A percentile compares a stretch with the other conserved stretches of the same genome.
Evolutionary conservation across 37 sponge, comb jelly and placozoan genomes (phyloP).

Genomic region (Diacarnus erythraeanus): DNA sequence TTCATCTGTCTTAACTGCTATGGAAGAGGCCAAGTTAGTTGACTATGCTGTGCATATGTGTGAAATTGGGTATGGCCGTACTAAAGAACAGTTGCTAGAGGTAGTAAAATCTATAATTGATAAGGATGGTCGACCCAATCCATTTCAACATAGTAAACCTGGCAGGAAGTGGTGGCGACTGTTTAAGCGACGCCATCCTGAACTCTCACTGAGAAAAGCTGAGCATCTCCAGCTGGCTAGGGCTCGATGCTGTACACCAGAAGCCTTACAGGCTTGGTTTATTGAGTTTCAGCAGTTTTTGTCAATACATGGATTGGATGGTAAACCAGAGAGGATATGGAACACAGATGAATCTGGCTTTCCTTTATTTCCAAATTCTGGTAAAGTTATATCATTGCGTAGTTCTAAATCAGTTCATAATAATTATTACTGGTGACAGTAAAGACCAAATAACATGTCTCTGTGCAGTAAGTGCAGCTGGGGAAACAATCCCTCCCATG

Average conservation of each 20-base stretch:
- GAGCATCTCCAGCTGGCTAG: constrained; percentile 13
- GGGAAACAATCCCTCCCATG: constrained; percentile 20
- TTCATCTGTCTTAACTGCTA: constrained; percentile 16
- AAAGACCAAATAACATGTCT: constrained; percentile 50
- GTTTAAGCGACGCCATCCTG: constrained; percentile 36
- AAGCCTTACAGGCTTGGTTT: constrained; percentile 23
- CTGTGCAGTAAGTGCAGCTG: constrained; percentile 36
- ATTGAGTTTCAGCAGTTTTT: constrained; percentile 15
- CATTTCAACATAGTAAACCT: constrained; percentile 23
- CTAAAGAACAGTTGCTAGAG: constrained; percentile 18
- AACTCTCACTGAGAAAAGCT: constrained; percentile 22
- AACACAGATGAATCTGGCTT: constrained; percentile 48
- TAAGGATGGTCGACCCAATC: constrained; percentile 29
- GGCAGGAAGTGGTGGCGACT: constrained; percentile 40
- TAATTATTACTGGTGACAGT: neutral
- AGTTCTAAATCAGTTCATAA: constrained; percentile 10
- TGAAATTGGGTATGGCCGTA: constrained; percentile 40
- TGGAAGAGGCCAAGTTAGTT: constrained; percentile 3
- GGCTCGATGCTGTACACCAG: constrained; percentile 35
- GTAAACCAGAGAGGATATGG: constrained; percentile 32
- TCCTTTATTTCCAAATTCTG: constrained; percentile 25
- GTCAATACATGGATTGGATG: neutral
- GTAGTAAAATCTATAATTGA: constrained; percentile 23
- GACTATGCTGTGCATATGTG: constrained; percentile 3
- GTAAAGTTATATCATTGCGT: constrained; percentile 17